Evolutionary conservation across 1,140 invertebrate genomes (phyloP).

Genomic region (Drosophila tristis): DNA sequence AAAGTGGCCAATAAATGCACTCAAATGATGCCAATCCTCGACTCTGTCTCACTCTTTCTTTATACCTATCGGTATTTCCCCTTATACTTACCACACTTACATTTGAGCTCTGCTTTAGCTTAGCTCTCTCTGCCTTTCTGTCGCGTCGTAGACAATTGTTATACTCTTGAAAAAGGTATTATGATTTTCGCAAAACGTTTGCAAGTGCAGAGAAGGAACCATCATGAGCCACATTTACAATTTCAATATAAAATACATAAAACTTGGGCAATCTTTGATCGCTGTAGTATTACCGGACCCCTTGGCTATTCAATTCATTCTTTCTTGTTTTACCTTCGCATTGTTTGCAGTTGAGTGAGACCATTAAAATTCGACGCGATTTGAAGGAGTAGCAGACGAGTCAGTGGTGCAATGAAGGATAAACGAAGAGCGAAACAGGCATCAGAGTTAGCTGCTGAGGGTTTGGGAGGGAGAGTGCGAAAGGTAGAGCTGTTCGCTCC

Average conservation of each 20-base stretch:
- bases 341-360: constrained; percentile 63
- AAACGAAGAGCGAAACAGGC: neutral
- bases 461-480: neutral
- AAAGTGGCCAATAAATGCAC: constrained; percentile 66
- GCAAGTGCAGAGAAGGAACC: too few species aligned
- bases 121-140: too few species aligned
- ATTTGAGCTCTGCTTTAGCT: too few species aligned
- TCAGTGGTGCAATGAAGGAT: too few species aligned
- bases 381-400: constrained; percentile 12
- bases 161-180: too few species aligned
- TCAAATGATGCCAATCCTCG: constrained; percentile 37
- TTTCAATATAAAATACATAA: too few species aligned
- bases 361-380: constrained; percentile 59
- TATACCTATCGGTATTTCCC: too few species aligned
- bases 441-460: neutral
- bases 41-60: neutral
- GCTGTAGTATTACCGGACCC: too few species aligned
- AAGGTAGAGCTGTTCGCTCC: constrained; percentile 6
- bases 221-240: too few species aligned
- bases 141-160: too few species aligned
- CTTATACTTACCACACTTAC: too few species aligned
- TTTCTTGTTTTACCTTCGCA: constrained; percentile 38
- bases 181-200: neutral
- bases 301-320: constrained; percentile 2
- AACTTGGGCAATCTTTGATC: too few species aligned